Evolutionary conservation across 2,888 invertebrate genomes (phyloP).

Genomic region (Chesias legatella): DNA sequence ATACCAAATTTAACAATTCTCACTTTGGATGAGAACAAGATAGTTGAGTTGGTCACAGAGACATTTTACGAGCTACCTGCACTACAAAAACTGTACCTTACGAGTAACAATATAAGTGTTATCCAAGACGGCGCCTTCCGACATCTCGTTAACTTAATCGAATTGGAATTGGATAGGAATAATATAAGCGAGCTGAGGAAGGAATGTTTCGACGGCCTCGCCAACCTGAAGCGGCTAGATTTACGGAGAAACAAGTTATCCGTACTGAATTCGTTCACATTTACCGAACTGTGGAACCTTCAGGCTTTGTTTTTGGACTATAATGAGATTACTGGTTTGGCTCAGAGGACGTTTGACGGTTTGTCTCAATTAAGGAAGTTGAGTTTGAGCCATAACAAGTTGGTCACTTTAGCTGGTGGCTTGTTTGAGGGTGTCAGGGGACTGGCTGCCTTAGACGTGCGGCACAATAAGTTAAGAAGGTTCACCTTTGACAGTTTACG

Average conservation of each 20-base stretch:
- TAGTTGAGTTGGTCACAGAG: slow-evolving; percentile 86
- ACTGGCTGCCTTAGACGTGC: slow-evolving; percentile 86
- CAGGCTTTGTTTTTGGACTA: slow-evolving; percentile 85
- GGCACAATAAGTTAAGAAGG: slow-evolving; percentile 87
- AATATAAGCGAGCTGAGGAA: slow-evolving; percentile 87
- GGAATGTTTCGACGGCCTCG: slow-evolving; percentile 88
- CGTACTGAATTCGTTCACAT: slow-evolving; percentile 88
- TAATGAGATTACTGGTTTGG: slow-evolving; percentile 85
- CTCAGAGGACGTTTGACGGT: slow-evolving; percentile 88
- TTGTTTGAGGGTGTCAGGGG: slow-evolving; percentile 86
- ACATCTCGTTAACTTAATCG: slow-evolving; percentile 85
- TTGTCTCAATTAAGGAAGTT: slow-evolving; percentile 86
- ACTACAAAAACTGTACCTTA: slow-evolving; percentile 87
- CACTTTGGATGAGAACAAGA: slow-evolving; percentile 87
- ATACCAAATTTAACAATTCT: slow-evolving; percentile 85
- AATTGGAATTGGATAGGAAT: slow-evolving; percentile 90
- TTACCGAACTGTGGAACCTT: slow-evolving; percentile 88
- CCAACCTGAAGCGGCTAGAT: slow-evolving; percentile 85
- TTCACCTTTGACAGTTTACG: slow-evolving; percentile 86
- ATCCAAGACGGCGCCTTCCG: slow-evolving; percentile 92
- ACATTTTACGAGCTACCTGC: slow-evolving; percentile 88
- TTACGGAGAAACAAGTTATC: slow-evolving; percentile 87
- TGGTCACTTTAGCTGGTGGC: slow-evolving; percentile 85
- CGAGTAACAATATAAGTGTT: slow-evolving; percentile 91
- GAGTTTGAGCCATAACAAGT: slow-evolving; percentile 87